These are phyloP conservation scores for Enteromius treurensis DNA, from an alignment of 2,797 vertebrate species.

Conservation along the genomic window DNA sequence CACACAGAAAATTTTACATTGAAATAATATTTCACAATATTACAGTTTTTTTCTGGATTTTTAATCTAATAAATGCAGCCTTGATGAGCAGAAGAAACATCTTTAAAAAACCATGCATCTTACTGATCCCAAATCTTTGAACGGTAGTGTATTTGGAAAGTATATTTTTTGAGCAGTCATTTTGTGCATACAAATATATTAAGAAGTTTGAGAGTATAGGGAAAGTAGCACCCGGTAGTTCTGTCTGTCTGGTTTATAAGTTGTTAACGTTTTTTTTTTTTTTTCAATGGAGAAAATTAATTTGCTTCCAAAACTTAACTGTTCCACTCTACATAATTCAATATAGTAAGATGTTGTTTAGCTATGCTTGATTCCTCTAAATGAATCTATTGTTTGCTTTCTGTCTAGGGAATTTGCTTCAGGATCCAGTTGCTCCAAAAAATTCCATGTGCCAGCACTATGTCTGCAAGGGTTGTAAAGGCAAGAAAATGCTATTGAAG, in stretches of 20 bases:
- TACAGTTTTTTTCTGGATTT: too few species aligned
- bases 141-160: not conserved
- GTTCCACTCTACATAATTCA: not conserved
- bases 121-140: too few species aligned
- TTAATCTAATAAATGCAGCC: too few species aligned
- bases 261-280: not conserved
- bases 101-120: too few species aligned
- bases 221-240: not conserved
- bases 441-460: conserved; percentile 94
- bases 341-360: not conserved
- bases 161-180: not conserved
- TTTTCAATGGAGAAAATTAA: not conserved
- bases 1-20: too few species aligned
- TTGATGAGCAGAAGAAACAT: too few species aligned
- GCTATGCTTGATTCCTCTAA: conserved; percentile 28
- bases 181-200: not conserved
- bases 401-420: conserved; percentile 88
- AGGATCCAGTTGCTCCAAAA: conserved; percentile 91
- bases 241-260: not conserved
- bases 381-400: conserved; percentile 44
- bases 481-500: conserved; percentile 94
- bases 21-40: too few species aligned
- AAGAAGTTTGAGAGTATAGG: not conserved
- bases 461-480: conserved; percentile 93
- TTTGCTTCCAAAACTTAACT: not conserved